Base-by-base conservation (phyloP, 2,888 invertebrate genomes). In the Parnassius mnemosyne region DNA sequence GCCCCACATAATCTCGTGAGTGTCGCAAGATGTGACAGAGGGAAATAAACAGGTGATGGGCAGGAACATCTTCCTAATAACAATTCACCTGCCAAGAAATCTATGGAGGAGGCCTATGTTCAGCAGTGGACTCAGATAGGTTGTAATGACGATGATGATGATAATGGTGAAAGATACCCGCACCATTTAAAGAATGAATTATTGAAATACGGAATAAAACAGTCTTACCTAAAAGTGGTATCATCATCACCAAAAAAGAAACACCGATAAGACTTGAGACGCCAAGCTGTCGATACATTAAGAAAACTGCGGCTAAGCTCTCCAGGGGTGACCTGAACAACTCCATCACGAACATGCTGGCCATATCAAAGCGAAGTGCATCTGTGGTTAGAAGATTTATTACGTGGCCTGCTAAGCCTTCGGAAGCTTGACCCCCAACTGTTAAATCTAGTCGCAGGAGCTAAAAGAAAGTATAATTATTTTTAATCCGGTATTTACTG, bases 331-430 rank as follows among this genome's bases (percentile, higher is more conserved):
- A 96, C 25, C 97, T 90, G 93, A 97, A 95, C 7, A 98, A 84
- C 76, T 96, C 97, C 80, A 97, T 96, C 20, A 96, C 85, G 79
- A 97, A 97, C 58, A 96, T 87, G 20, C 95, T 93, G 10, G 95
- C 95, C 84, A 96, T 93, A 82, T 98, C 97, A 83, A 98, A 97
- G 64, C 97, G 87, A 68, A 94, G 95, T 0, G 97, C 97, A 82
- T 98, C 98, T 61, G 97, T 97, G 0, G 97, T 97, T 65, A 98
- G 81, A 46, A 97, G 82, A 85, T 96, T 95, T 57, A 97, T 58
- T 93, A 96, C 85, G 94, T 93, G 68, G 87, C 95, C 79, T 92
- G 87, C 65, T 92, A 96, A 62, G 86, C 94, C 89, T 93, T 95
- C 83, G 82, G 95, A 74, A 89, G 90, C 81, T 66, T 92, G 83